Conservation (phyloP, 2,888 invertebrate genomes). For the Conomelus anceps region DNA sequence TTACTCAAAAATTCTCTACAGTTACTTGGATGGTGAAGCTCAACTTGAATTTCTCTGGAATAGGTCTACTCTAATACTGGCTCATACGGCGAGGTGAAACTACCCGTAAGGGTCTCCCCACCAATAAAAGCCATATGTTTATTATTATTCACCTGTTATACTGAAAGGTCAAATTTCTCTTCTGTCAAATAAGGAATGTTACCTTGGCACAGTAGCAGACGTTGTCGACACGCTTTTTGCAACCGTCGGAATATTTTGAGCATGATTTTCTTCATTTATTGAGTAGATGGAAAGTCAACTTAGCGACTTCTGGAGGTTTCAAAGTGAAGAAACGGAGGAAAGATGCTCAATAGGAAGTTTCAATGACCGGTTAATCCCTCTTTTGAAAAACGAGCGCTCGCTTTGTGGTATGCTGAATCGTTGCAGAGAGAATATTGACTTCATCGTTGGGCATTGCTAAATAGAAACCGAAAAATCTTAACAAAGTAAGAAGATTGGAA, state of each 20-base stretch:
- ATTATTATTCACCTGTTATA: no score
- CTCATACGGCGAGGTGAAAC: no score
- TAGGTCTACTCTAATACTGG: no score
- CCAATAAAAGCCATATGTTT: no score
- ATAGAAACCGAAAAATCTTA: neutral
- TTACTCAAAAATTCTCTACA: no score
- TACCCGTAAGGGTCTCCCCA: no score
- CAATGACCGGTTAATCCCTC: neutral
- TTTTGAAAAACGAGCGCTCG: neutral
- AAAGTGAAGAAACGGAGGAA: neutral
- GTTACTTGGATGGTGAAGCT: no score
- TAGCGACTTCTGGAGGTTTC: neutral
- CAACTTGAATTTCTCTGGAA: no score
- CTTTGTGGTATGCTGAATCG: neutral
- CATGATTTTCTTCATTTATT: neutral
- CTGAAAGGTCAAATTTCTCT: no score
- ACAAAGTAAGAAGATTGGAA: neutral
- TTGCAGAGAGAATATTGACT: neutral
- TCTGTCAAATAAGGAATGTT: no score
- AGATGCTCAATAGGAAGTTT: neutral
- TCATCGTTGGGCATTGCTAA: neutral
- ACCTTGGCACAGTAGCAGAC: no score
- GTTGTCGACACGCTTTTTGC: no score
- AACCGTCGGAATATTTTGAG: neutral
- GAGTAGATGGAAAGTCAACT: neutral